These are phyloP conservation scores for Crypturellus undulatus DNA, from an alignment of 2,113 vertebrate species.

Conservation along the genomic window DNA sequence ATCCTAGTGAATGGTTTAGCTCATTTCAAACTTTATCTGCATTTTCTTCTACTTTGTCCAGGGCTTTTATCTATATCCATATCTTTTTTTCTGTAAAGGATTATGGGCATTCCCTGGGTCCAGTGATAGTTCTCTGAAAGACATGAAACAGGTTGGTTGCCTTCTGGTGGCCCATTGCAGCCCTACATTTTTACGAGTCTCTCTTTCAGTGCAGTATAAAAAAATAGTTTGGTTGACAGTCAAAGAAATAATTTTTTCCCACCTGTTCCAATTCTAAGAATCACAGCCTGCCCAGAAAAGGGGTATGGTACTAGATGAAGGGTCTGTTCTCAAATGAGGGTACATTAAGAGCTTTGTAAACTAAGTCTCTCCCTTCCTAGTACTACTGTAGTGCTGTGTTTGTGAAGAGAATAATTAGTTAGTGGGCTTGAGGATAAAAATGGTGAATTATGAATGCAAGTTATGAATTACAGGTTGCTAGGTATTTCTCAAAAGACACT, in stretches of 20 bases:
- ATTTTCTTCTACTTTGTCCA: neutral
- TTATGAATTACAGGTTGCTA: neutral
- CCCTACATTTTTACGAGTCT: neutral
- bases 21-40: neutral
- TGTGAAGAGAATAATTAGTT: neutral
- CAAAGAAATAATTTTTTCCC: neutral
- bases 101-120: neutral
- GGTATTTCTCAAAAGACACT: neutral
- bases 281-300: neutral
- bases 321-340: fast-evolving
- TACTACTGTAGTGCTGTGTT: fast-evolving
- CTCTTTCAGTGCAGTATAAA: neutral
- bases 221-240: neutral
- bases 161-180: neutral
- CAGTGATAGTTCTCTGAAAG: neutral
- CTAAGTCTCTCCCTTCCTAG: neutral
- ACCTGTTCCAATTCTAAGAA: neutral
- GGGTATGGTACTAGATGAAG: neutral
- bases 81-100: neutral
- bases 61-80: neutral
- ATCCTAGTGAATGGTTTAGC: fast-evolving
- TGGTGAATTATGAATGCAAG: neutral
- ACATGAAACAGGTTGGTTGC: neutral
- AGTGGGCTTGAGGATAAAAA: neutral
- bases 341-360: neutral